A percentile compares a stretch with the other conserved stretches of the same genome.
Evolutionary conservation across 2,888 invertebrate species (phyloP).

Genomic region (Cabera pusaria): DNA sequence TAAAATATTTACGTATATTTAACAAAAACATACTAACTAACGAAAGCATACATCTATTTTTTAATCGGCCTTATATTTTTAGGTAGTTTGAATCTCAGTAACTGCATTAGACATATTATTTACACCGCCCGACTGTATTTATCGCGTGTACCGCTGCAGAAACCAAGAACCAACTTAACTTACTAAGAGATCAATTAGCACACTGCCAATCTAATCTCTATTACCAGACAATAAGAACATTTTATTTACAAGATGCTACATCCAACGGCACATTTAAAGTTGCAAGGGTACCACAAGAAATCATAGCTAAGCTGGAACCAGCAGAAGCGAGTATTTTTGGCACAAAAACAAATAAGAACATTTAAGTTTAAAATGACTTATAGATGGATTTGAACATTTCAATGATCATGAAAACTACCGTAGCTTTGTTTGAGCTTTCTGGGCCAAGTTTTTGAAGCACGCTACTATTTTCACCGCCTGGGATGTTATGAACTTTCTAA

Average conservation of each 20-base stretch:
- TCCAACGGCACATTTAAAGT: slow-evolving; percentile 27
- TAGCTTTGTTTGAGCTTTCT: no score
- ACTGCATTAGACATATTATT: slow-evolving; percentile 2
- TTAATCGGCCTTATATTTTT: no score
- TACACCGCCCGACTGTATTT: slow-evolving; percentile 41
- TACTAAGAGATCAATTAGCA: background rate
- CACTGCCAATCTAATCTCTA: background rate
- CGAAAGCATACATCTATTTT: no score
- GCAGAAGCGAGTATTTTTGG: slow-evolving; percentile 50
- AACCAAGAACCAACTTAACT: slow-evolving; percentile 22
- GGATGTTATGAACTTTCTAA: no score
- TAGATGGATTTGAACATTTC: slow-evolving; percentile 23
- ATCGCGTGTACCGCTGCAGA: slow-evolving; percentile 47
- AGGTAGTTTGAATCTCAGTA: background rate
- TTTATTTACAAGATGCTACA: background rate
- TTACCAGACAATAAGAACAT: slow-evolving; percentile 1
- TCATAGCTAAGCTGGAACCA: slow-evolving; percentile 49
- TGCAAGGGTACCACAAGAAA: slow-evolving; percentile 46
- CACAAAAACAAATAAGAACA: slow-evolving; percentile 59
- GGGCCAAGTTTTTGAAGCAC: no score
- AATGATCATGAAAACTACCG: no score
- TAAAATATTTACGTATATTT: no score
- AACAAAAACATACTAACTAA: no score
- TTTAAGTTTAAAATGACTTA: slow-evolving; percentile 46
- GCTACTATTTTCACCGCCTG: no score